Evolutionary conservation across 2,113 vertebrate species (phyloP), one percentile per base, ranked within the genome.

Genomic region (Dunckerocampus dactyliophorus): DNA sequence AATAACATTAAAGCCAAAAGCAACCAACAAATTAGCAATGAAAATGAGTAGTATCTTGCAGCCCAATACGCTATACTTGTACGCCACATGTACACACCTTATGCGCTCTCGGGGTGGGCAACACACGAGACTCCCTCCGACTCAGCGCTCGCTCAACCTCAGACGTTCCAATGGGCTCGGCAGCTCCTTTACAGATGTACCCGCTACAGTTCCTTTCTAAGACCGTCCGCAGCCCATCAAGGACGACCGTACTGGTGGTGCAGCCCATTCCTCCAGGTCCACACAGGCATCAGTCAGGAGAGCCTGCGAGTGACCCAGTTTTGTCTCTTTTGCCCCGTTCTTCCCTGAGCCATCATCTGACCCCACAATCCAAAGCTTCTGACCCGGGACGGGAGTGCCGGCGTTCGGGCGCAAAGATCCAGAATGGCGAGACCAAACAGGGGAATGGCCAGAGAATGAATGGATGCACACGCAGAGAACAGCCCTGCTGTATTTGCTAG

Each of bases 201-300:
- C 93, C 93, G 74, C 92, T 93, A 89, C 95, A 98, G 90, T 95
- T 97, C 84, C 94, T 94, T 79, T 96, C 93, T 73, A 98, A 88
- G 59, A 93, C 93, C 0, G 93, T 94, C 55, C 93, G 92, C 82
- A 98, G 92, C 77, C 95, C 94, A 85, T 95, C 94, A 78, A 95
- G 91, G 75, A 97, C 91, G 82, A 95, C 89, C 43, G 95, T 86
- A 56, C 96, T 98, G 79, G 94, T 93, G 76, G 93, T 94, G 91
- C 96, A 97, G 85, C 96, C 96, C 96, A 98, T 98, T 79, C 87
- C 92, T 90, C 76, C 87, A 81, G 74, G 58, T 85, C 84, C 84
- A 58, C 48, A 70, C 83, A 62, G 86, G 70, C 91, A 92, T 92
- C 84, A 91, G 87, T 89, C 85, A 86, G 72, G 72, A 77, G 69